Base-by-base conservation (phyloP, 2,797 vertebrate species). In the Thaleichthys pacificus region DNA sequence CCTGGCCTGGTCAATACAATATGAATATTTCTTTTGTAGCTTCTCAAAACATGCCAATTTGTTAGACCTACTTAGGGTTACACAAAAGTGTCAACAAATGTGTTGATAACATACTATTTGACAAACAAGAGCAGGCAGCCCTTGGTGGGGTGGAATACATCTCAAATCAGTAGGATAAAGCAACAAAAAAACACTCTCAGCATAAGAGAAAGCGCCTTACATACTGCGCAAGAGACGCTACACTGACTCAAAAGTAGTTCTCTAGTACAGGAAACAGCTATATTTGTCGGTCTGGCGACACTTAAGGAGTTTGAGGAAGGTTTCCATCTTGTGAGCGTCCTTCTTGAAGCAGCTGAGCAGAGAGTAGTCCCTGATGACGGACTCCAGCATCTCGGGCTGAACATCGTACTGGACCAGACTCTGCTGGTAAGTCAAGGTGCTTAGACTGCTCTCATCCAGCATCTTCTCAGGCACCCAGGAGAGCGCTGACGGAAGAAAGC, bases 321-420 rank as follows among this genome's bases (percentile, higher is more conserved):
- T 87, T 80, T 94, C 93, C 85, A 93, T 91, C 77, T 93, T 93
- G 76, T 93, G 93, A 30, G 91, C 87, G 0, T 93, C 92, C 51
- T 93, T 93, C 81, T 92, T 93, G 87, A 94, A 93, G 89, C 93
- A 93, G 80, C 72, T 86, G 69, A 94, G 86, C 2, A 91, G 74
- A 26, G 75, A 80, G 21, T 93, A 92, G 82, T 92, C 91, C 26
- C 85, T 86, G 72, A 92, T 76, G 14, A 93, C 79, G 0, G 90
- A 92, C 47, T 92, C 92, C 75, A 91, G 69, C 79, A 92, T 77
- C 62, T 91, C 86, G 0, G 86, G 87, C 65, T 87, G 87, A n/a
- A 64, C 35, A 2, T 91, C 83, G 0, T 85, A 77, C 22, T 82
- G 85, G 63, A 68, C 62, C 0, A 87, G 54, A 32, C 77, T 58